Percentiles rank a stretch among this genome's conserved stretches.
These are phyloP conservation scores for Anas platyrhynchos DNA, from an alignment of 2,113 vertebrate genomes.

Conservation along the genomic window DNA sequence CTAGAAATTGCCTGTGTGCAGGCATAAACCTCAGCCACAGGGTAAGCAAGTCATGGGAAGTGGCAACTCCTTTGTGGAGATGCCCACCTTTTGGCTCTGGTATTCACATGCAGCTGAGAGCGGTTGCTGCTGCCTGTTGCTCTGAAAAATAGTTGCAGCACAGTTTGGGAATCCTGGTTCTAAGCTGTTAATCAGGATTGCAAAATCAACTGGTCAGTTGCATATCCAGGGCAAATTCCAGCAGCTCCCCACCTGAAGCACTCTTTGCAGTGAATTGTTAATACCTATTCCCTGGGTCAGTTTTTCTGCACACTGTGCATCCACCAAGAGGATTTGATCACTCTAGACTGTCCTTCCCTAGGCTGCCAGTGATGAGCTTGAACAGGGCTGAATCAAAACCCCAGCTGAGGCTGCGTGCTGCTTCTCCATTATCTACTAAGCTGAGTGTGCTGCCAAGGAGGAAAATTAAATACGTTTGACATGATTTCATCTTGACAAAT, in stretches of 20 bases:
- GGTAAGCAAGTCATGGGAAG: background rate
- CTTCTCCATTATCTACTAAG: background rate
- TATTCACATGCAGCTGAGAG: background rate
- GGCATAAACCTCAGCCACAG: background rate
- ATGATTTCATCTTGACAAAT: slow-evolving; percentile 29
- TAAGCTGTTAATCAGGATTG: background rate
- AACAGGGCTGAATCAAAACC: background rate
- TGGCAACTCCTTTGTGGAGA: background rate
- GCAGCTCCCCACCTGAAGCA: background rate
- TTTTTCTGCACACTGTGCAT: background rate
- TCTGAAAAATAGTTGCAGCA: background rate
- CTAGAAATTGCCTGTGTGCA: background rate
- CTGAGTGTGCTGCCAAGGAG: background rate
- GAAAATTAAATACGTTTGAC: slow-evolving; percentile 7
- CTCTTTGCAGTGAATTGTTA: background rate
- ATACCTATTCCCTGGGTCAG: background rate
- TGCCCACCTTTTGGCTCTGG: background rate
- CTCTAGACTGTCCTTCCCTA: background rate
- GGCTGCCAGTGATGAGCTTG: background rate
- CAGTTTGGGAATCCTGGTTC: background rate
- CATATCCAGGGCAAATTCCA: background rate
- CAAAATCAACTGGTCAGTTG: background rate
- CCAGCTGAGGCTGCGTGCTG: background rate
- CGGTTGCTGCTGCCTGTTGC: accelerated
- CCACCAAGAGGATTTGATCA: background rate